Evolutionary conservation across 2,113 vertebrate species (phyloP), one percentile per base, ranked within the genome.

Genomic region (Microcebus murinus): DNA sequence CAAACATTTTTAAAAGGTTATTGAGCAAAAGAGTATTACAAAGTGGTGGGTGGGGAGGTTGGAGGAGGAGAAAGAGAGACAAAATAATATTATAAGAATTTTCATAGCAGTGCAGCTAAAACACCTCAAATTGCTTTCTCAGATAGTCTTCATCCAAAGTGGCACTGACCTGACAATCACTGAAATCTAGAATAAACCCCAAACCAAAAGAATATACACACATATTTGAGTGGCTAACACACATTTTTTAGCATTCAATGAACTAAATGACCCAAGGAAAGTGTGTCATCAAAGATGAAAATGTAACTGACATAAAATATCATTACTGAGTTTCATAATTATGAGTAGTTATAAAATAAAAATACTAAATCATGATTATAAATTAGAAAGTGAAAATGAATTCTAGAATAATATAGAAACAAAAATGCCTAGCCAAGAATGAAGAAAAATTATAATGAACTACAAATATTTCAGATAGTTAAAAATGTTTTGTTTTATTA

Each of bases 301-400:
- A 55, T 52, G 1, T 9, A 71, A 90, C 6, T 83, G 42, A 89
- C 7, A 39, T 48, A 87, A 93, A 65, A 55, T 31, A 74, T 15
- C 8, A 80, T 39, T 81, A 50, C 36, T 10, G 36, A 50, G 18
- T 77, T 70, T 91, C 42, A 45, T 59, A 42, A 92, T 81, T 92
- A 45, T 84, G 2, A 90, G 17, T 1, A 92, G 6, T 48, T 88
- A 74, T n/a, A 18, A 84, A 90, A 52, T 42, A 85, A 82, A 87
- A 81, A 45, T 12, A 79, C 25, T 70, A 77, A 57, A 0, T 61
- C 29, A 29, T 59, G 7, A 34, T 61, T 83, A 92, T 20, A 67
- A 95, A 85, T 50, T 80, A 92, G 70, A 87, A 90, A 70, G 91
- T 70, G 2, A 88, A 91, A 5, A 50, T 61, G 45, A 74, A 85